These are phyloP conservation scores for Phoxinus phoxinus DNA, from an alignment of 2,113 vertebrate species.

Conservation along the genomic window DNA sequence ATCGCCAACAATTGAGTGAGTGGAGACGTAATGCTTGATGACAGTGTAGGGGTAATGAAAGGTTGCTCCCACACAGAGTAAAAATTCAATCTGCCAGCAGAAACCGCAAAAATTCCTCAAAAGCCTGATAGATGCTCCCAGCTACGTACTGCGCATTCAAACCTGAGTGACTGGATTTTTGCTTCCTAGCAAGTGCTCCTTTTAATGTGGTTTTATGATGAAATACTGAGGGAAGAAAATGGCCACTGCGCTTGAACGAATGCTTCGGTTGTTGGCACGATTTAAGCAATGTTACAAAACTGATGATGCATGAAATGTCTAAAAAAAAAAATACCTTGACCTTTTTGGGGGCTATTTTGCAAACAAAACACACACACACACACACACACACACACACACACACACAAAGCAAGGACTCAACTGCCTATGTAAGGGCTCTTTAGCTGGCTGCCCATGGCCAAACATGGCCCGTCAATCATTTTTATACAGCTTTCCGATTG, in stretches of 20 bases:
- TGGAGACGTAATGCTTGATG: conserved; percentile 32
- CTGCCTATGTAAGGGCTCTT: not conserved
- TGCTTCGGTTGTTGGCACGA: conserved; percentile 19
- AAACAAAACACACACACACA: not conserved
- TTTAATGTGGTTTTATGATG: not conserved
- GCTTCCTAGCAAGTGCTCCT: not conserved
- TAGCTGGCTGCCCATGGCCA: conserved; percentile 3
- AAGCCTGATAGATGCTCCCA: not conserved
- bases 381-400: conserved; percentile 5
- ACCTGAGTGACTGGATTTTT: conserved; percentile 11
- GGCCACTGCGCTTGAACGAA: conserved; percentile 6
- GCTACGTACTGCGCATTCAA: not conserved
- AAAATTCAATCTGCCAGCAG: conserved; percentile 19
- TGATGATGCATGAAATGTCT: conserved; percentile 29
- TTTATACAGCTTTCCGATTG: conserved; percentile 23
- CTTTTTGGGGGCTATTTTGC: conserved; percentile 42
- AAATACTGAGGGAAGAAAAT: not conserved
- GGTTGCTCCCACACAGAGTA: conserved; percentile 36
- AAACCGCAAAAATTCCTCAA: conserved; percentile 28
- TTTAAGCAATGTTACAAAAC: conserved; percentile 20
- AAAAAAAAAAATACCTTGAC: conserved; percentile 30
- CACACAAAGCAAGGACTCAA: not conserved
- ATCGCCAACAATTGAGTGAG: conserved; percentile 7
- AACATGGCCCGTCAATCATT: conserved; percentile 17
- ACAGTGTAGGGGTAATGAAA: conserved; percentile 39